Conservation (phyloP, 2,113 vertebrate species). For the Astur gentilis region DNA sequence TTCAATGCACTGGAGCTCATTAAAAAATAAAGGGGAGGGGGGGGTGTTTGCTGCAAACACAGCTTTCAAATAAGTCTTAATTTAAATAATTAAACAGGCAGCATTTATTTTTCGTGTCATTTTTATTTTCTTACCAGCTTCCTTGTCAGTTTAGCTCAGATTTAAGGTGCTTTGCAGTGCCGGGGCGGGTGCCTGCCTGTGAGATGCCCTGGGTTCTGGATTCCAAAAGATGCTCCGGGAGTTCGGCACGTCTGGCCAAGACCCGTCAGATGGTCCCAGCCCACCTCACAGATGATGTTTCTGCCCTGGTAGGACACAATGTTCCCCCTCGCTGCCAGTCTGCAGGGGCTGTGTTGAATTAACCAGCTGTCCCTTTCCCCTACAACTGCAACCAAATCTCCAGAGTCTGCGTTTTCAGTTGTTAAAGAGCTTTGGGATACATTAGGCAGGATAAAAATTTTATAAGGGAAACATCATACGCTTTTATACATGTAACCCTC, state of each 20-base stretch:
- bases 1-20: not conserved
- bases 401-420: not conserved
- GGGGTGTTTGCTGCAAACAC: not conserved
- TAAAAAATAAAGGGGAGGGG: not conserved
- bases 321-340: fast-evolving
- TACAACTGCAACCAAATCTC: not conserved
- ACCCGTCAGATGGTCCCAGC: fast-evolving
- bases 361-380: not conserved
- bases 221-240: not conserved
- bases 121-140: not conserved
- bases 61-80: conserved; percentile 12
- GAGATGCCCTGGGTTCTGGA: not conserved
- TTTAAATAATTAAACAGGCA: conserved; percentile 17
- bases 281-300: fast-evolving
- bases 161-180: not conserved
- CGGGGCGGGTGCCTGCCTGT: not conserved
- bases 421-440: conserved; percentile 34
- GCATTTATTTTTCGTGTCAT: not conserved
- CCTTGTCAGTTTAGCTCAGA: not conserved
- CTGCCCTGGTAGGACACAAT: not conserved
- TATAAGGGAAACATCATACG: not conserved
- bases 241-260: not conserved
- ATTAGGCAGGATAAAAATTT: conserved; percentile 38
- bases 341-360: not conserved
- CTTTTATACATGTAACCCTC: not conserved